Conservation (phyloP, 1,140 invertebrate species). For the Penaeus vannamei region DNA sequence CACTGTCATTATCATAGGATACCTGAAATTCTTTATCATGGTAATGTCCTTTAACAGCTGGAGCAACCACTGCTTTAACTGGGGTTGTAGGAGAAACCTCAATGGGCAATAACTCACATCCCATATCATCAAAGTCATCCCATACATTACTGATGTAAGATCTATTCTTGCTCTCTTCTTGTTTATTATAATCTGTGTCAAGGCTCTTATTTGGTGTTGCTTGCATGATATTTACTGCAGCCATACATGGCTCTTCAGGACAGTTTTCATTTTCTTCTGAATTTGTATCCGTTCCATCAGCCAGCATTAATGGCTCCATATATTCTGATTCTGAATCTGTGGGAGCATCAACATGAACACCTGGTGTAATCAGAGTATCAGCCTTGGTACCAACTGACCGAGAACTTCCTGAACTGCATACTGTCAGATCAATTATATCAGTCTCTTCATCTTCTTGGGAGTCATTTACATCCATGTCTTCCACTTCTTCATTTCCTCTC, state of each 20-base stretch:
- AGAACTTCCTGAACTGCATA: constrained; percentile 8
- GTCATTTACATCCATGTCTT: not conserved
- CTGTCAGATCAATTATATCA: constrained; percentile 44
- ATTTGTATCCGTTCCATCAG: too few relatives aligned
- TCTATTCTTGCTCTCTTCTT: too few relatives aligned
- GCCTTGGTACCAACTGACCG: not conserved
- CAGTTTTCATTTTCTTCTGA: too few relatives aligned
- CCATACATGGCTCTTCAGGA: too few relatives aligned
- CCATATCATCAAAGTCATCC: constrained; percentile 55
- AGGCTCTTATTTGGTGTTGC: not conserved
- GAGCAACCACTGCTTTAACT: not conserved
- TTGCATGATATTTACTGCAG: too few relatives aligned
- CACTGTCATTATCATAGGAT: not conserved
- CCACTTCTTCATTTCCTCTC: not conserved
- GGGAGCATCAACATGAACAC: too few relatives aligned
- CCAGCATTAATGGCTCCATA: too few relatives aligned
- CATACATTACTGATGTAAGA: constrained; percentile 49
- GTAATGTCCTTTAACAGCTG: too few relatives aligned
- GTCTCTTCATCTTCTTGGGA: not conserved
- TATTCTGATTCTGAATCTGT: too few relatives aligned
- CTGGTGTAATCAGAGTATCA: too few relatives aligned
- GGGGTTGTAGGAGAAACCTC: not conserved
- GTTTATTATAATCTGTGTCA: not conserved
- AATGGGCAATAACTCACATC: not conserved
- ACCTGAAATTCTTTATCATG: too few relatives aligned